Evolutionary conservation across 1,140 invertebrate species (phyloP), one percentile per base, ranked within the genome.

Genomic region (Zaprionus lachaisei): DNA sequence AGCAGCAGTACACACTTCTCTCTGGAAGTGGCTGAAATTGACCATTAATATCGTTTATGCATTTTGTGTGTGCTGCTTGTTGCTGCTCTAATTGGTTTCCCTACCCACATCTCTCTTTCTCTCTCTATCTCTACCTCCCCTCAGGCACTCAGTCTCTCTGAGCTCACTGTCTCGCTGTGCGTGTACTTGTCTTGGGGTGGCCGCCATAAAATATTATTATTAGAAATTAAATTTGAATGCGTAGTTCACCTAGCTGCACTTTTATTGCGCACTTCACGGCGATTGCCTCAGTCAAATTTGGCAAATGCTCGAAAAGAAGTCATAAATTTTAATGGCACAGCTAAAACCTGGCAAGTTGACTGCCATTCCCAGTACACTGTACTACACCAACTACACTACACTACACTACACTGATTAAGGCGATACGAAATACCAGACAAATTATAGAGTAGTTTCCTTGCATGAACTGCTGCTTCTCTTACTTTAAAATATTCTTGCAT

Each of bases 21-120:
- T 37, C 60, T 17, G 24, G 24, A 67, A 64, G 17, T 47, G 34
- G 20, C 65, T 64, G 62, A 80, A 77, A 77, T 77, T 76, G 77
- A 80, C 73, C 77, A 80, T 80, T 72, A 80, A 80, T 72, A 80
- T 77, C 77, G 68, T 77, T 78, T 80, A 80, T 80, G 78, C 75
- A 78, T 80, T 80, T 80, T 80, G 73, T 72, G 73, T 71, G 72
- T 54, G 28, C 31, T 31, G 72, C 77, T 75, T 79, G 77, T 75
- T 70, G 77, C 41, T 67, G 34, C 74, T 77, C 77, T 79, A 79
- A 79, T 79, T 79, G 77, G 72, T 76, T 71, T 70, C 41, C 38
- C 61, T 22, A n/a, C 2, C 41, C 41, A 11, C 41, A 5, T 0
- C 41, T 41, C 4, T 41, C 15, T 41, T 14, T 37, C 14, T 38